Percentiles rank a stretch among this genome's conserved stretches.
These are phyloP conservation scores for Hybognathus amarus DNA, from an alignment of 2,797 vertebrate genomes.

Conservation along the genomic window DNA sequence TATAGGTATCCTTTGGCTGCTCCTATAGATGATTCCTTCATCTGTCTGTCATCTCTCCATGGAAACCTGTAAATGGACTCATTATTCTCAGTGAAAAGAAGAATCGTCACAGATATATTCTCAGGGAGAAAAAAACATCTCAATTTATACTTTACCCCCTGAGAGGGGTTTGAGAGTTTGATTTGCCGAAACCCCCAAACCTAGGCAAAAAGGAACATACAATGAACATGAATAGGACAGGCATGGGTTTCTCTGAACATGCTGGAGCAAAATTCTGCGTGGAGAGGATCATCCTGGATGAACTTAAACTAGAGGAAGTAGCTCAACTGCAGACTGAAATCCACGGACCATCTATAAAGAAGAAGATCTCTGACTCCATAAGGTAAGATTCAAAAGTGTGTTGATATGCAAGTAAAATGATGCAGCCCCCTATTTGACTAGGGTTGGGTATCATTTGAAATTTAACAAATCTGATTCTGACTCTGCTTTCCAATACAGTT, in stretches of 20 bases:
- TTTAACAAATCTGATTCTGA: no score
- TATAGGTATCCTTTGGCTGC: neutral
- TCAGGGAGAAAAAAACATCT: neutral
- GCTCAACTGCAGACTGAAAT: constrained; percentile 70
- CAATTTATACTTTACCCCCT: neutral
- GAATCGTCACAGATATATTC: neutral
- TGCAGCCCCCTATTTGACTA: no score
- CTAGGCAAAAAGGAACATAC: neutral
- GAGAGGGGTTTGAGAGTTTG: neutral
- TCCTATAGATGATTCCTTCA: neutral
- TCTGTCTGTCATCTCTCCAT: neutral
- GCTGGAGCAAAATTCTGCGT: constrained; percentile 63
- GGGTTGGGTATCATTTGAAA: no score
- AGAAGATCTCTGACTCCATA: constrained; percentile 65
- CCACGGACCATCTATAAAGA: constrained; percentile 55
- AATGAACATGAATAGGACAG: neutral
- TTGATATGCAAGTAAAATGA: neutral
- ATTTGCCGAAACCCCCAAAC: neutral
- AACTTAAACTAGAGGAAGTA: constrained; percentile 80
- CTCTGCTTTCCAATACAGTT: no score
- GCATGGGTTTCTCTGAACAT: constrained; percentile 47
- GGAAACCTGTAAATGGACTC: constrained; percentile 1
- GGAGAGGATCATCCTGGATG: constrained; percentile 75
- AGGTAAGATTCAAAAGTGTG: constrained; percentile 67
- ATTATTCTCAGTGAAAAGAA: constrained; percentile 15